Percentiles rank a stretch among this genome's conserved stretches.
Conservation (phyloP, 2,113 vertebrate genomes). For the Oreochromis aureus region DNA sequence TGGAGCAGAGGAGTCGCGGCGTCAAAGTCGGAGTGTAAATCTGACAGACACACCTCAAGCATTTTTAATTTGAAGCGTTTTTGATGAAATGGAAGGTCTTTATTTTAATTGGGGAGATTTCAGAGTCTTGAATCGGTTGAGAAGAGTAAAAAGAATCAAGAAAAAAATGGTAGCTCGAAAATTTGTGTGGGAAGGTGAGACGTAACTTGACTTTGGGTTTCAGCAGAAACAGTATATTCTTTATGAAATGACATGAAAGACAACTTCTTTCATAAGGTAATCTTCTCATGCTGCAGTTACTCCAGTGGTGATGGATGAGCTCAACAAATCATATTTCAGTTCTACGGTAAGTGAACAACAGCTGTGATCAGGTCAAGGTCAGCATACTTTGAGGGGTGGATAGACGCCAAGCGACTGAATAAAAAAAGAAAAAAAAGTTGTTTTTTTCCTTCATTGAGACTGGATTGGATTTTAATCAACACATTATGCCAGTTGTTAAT, state of each 20-base stretch:
- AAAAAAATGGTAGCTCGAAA: not conserved
- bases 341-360: conserved; percentile 19
- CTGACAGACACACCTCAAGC: not conserved
- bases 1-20: conserved; percentile 41
- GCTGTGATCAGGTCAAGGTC: conserved; percentile 59
- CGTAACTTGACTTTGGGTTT: not conserved
- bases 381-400: conserved; percentile 36
- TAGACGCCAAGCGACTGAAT: conserved; percentile 52
- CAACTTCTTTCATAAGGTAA: not conserved
- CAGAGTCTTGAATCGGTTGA: not conserved
- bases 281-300: not conserved
- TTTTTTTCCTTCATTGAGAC: conserved; percentile 55
- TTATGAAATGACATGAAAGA: not conserved
- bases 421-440: conserved; percentile 48
- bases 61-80: not conserved
- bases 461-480: conserved; percentile 80
- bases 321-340: not conserved
- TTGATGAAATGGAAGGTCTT: not conserved
- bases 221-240: not conserved
- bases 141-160: not conserved
- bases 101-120: conserved; percentile 26
- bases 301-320: not conserved
- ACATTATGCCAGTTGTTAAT: conserved; percentile 82
- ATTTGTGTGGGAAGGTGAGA: not conserved
- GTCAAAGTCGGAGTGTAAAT: conserved; percentile 6